These are phyloP conservation scores for Cylindroiulus punctatus DNA, from an alignment of 2,888 invertebrate species.

Conservation along the genomic window DNA sequence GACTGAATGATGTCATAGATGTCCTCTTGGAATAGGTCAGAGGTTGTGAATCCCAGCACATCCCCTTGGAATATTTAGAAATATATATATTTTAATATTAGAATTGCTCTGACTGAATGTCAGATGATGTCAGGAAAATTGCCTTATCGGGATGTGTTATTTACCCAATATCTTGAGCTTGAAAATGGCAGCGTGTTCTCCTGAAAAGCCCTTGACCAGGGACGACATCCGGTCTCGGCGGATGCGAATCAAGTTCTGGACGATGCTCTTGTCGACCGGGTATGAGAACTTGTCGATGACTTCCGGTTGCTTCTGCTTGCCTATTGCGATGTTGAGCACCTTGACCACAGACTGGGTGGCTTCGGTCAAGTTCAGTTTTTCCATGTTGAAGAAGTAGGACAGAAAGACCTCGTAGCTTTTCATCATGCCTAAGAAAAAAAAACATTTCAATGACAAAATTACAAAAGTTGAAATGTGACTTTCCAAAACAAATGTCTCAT, in stretches of 20 bases:
- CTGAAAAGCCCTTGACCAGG: neutral
- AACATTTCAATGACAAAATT: too few relatives aligned
- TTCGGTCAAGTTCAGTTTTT: neutral
- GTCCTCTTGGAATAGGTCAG: conserved; percentile 24
- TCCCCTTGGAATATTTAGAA: neutral
- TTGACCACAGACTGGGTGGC: neutral
- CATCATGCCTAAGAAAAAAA: conserved; percentile 50
- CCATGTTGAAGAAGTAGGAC: conserved; percentile 37
- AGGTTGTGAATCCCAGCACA: neutral
- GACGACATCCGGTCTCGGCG: neutral
- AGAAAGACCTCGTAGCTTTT: conserved; percentile 37
- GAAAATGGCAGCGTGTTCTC: conserved; percentile 5
- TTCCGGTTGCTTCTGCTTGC: conserved; percentile 20
- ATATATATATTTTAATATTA: too few relatives aligned
- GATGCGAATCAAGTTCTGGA: neutral
- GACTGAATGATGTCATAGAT: conserved; percentile 42
- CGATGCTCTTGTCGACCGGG: conserved; percentile 8
- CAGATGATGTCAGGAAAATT: neutral
- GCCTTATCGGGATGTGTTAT: neutral
- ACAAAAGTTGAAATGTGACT: too few relatives aligned
- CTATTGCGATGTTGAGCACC: neutral
- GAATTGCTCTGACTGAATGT: neutral
- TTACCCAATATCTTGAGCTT: neutral
- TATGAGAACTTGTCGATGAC: neutral
- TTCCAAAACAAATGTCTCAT: too few relatives aligned